These are phyloP conservation scores for Drosophila guanche DNA, from an alignment of 1,140 invertebrate species.

Conservation along the genomic window DNA sequence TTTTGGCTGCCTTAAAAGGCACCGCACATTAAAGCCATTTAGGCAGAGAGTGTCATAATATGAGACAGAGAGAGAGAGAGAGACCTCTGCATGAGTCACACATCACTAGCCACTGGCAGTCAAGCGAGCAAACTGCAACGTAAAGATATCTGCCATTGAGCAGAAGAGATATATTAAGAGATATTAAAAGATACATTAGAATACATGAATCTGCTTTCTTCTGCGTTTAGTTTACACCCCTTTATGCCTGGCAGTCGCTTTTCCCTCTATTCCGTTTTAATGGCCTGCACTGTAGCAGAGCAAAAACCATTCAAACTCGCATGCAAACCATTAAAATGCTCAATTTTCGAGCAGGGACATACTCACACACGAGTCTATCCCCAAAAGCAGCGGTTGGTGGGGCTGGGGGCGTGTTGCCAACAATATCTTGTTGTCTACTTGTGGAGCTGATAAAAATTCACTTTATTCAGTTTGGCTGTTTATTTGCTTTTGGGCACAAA, in stretches of 20 bases:
- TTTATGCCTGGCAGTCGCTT: not conserved
- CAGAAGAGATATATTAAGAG: slow-evolving; percentile 11
- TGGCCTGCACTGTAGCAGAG: slow-evolving; percentile 49
- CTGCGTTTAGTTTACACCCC: slow-evolving; percentile 46
- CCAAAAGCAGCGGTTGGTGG: slow-evolving; percentile 36
- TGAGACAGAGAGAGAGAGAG: no score
- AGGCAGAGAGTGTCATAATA: slow-evolving; percentile 38
- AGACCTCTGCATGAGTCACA: slow-evolving; percentile 18
- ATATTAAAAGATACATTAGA: slow-evolving; percentile 22
- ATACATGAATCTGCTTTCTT: slow-evolving; percentile 37
- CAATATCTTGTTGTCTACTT: slow-evolving; percentile 72
- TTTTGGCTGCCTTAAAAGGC: slow-evolving; percentile 30
- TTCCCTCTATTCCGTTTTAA: slow-evolving; percentile 44
- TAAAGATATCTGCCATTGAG: slow-evolving; percentile 21
- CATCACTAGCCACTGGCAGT: slow-evolving; percentile 1
- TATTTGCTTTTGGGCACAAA: slow-evolving; percentile 55
- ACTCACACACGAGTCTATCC: slow-evolving; percentile 1
- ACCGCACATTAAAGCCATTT: slow-evolving; percentile 44
- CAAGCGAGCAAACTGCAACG: slow-evolving; percentile 21
- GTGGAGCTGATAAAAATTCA: slow-evolving; percentile 76
- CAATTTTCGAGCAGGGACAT: slow-evolving; percentile 45
- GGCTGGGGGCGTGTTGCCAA: slow-evolving; percentile 45
- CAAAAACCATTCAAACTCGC: slow-evolving; percentile 58
- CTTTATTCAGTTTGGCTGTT: slow-evolving; percentile 69
- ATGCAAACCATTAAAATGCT: slow-evolving; percentile 65